Conservation (phyloP, 2,888 invertebrate species). For the Acrobasis repandana region DNA sequence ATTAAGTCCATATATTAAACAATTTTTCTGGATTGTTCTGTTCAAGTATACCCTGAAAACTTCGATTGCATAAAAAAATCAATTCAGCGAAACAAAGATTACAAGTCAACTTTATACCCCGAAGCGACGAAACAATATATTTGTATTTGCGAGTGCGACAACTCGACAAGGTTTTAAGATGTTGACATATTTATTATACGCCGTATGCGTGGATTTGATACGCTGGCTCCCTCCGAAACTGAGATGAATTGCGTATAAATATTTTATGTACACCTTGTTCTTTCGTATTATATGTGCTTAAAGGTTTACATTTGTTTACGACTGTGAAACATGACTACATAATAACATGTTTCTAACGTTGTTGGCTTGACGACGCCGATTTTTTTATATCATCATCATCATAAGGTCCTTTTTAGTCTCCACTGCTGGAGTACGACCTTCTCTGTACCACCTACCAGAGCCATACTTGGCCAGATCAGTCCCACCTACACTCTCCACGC, state of each 20-base stretch:
- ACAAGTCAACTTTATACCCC: not conserved
- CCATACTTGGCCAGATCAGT: no score
- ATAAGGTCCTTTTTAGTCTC: no score
- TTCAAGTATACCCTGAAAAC: no score
- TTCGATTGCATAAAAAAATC: not conserved
- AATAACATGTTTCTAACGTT: no score
- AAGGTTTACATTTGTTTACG: not conserved
- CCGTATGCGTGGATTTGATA: conserved; percentile 20
- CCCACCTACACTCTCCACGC: no score
- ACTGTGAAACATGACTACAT: not conserved
- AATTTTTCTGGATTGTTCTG: no score
- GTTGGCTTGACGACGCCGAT: no score
- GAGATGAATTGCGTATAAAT: conserved; percentile 16
- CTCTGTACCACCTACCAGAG: no score
- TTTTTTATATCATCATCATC: no score
- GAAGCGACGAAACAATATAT: conserved; percentile 23
- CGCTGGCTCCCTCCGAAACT: not conserved
- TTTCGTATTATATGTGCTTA: conserved; percentile 11
- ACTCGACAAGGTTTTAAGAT: conserved; percentile 17
- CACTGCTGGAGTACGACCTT: no score
- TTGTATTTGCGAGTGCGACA: conserved; percentile 13
- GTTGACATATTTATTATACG: conserved; percentile 21
- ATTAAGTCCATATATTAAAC: no score
- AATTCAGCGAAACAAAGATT: not conserved
- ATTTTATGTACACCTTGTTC: conserved; percentile 13